These are phyloP conservation scores for Sebastes jordani DNA, from an alignment of 2,797 vertebrate species.

Conservation along the genomic window DNA sequence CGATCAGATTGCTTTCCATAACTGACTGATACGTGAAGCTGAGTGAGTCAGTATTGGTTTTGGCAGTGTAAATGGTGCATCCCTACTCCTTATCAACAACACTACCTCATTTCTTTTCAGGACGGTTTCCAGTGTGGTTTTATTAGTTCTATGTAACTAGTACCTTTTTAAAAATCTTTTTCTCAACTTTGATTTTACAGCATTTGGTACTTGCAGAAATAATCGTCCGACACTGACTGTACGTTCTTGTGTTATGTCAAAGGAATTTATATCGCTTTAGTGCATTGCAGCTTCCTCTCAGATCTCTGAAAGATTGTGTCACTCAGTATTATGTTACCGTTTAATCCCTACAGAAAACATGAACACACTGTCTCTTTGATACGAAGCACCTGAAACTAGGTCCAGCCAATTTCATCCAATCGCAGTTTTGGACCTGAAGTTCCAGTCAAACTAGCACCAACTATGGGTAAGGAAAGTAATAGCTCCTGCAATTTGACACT, in stretches of 20 bases:
- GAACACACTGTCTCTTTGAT: neutral
- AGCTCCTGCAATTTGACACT: neutral
- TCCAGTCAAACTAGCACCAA: neutral
- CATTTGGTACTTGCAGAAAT: slow-evolving; percentile 57
- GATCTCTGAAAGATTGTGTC: slow-evolving; percentile 16
- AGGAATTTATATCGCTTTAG: slow-evolving; percentile 23
- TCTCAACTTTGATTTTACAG: slow-evolving; percentile 62
- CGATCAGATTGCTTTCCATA: neutral
- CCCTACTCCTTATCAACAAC: slow-evolving; percentile 75
- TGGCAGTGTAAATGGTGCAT: slow-evolving; percentile 56
- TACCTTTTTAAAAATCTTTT: slow-evolving; percentile 53
- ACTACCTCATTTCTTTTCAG: slow-evolving; percentile 86
- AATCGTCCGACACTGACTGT: slow-evolving; percentile 57
- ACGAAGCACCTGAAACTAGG: slow-evolving; percentile 2
- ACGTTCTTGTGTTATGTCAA: slow-evolving; percentile 40
- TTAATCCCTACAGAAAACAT: neutral
- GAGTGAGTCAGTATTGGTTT: neutral
- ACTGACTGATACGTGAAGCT: neutral
- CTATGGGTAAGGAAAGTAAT: neutral
- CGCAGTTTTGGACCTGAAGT: neutral
- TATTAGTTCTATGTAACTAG: slow-evolving; percentile 61
- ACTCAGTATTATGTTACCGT: slow-evolving; percentile 10
- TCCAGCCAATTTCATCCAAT: neutral
- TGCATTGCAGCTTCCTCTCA: slow-evolving; percentile 31
- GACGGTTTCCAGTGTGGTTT: slow-evolving; percentile 66